Evolutionary conservation across 2,797 vertebrate genomes (phyloP), one percentile per base, ranked within the genome.

Genomic region (Eurystomus glaucurus): DNA sequence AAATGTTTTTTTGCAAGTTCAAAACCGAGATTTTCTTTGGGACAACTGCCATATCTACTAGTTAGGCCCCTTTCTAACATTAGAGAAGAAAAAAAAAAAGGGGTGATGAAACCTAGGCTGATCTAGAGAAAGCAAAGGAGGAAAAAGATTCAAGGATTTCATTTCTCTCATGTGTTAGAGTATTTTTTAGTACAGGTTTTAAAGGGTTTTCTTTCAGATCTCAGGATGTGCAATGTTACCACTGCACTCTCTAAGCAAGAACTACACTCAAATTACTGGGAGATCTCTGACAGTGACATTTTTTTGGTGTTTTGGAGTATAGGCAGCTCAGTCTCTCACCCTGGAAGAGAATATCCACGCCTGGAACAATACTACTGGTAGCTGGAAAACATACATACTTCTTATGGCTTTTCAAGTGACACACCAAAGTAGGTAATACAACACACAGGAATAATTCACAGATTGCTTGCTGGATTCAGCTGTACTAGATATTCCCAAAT

Each of bases 31-130:
- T 45, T 66, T 74, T 39, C 78, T 61, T 66, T n/a, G 15, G 22
- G 84, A 68, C 1, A 1, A 58, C 37, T 69, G n/a, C 12, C 14
- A 61, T 65, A 71, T 51, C 52, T 72, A 39, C 26, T 31, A 76
- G 20, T 55, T 76, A n/a, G 26, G 58, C 10, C 28, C 15, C 45
- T 46, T 48, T 82, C 45, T 75, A 70, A 85, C 65, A 41, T 55
- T 21, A 3, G 37, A 9, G 6, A 5, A 1, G 4, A 7, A 52
- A 52, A 14, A n/a, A 5, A 2, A 5, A 7, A 52, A 52, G 9
- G 21, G 20, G 31, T n/a, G 31, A 33, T 33, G 33, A 33, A 57
- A n/a, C 12, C 18, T 31, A 55, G 39, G 35, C 14, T 86, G 37
- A 82, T 60, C 10, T 41, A 55, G 7, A 72, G 41, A 64, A 70